These are phyloP conservation scores for Aleiodes sp. DNA, from an alignment of 1,140 invertebrate species.

Conservation along the genomic window DNA sequence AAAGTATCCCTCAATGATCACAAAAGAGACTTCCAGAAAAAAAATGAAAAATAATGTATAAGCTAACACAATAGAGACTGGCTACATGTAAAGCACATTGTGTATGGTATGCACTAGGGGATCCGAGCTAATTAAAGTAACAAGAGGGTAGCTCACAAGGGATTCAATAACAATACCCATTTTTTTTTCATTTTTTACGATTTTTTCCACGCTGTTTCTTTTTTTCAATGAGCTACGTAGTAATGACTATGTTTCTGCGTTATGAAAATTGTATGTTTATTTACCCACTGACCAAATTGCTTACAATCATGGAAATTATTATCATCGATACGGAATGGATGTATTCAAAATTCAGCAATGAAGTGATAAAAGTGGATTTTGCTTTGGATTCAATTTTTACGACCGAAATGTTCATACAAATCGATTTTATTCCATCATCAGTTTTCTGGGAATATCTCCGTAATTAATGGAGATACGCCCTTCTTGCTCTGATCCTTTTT, in stretches of 20 bases:
- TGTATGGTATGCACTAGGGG: neutral
- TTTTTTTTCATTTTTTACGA: neutral
- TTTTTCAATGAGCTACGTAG: neutral
- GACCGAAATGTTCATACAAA: no score
- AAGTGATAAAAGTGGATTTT: no score
- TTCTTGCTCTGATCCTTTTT: no score
- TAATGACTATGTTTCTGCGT: neutral
- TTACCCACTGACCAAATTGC: slow-evolving; percentile 24
- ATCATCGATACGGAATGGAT: neutral
- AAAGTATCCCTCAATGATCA: no score
- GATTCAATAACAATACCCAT: neutral
- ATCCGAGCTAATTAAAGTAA: neutral
- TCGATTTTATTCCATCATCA: no score
- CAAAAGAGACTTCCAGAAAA: neutral
- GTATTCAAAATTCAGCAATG: neutral
- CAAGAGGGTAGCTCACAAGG: neutral
- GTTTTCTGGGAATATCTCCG: no score
- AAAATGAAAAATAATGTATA: neutral
- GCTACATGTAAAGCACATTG: neutral
- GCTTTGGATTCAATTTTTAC: no score
- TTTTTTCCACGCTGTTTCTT: neutral
- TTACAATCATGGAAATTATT: slow-evolving; percentile 1
- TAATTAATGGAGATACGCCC: no score
- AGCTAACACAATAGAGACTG: neutral
- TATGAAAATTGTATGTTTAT: slow-evolving; percentile 4